Base-by-base conservation (phyloP, 1,140 invertebrate genomes). In the Maconellicoccus hirsutus region DNA sequence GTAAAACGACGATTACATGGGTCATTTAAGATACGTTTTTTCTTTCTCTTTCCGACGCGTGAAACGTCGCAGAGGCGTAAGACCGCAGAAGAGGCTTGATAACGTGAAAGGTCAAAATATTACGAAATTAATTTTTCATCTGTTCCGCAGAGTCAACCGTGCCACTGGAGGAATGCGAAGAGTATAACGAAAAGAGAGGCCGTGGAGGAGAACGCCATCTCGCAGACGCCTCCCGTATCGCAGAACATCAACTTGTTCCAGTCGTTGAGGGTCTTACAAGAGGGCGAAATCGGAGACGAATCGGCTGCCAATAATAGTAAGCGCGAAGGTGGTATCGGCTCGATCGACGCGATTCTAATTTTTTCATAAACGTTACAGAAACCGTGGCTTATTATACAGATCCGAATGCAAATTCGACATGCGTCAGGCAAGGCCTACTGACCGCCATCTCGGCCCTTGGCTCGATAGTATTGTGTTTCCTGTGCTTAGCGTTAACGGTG, bases 241-340 rank as follows among this genome's bases (percentile, higher is more conserved):
- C 92, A 95, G 79, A 94, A 93, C 77, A 86, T 94, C 4, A 93
- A 89, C 76, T 83, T 95, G 14, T 94, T 93, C 79, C 92, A 94
- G 79, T 92, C 91, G 0, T 79, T 95, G 19, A 82, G 91, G 74
- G 93, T 94, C 6, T 79, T 93, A 70, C 91, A 93, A 77, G 92
- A 94, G 77, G 91, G 90, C 0, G 90, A 93, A 78, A 84, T 84
- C 14, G 86, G 89, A 61, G 85, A 87, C 21, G 73, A 72, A n/a
- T n/a, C n/a, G n/a, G 74, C 79, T 22, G 59, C 71, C 76, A 81
- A 76, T 76, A 82, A 77, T 79, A 81, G 77, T 74, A 73, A 75
- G 74, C 69, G 25, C 38, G 8, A 8, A 8, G n/a, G n/a, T n/a
- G n/a, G n/a, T n/a, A n/a, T n/a, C n/a, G n/a, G n/a, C n/a, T n/a